Conservation (phyloP, 2,797 vertebrate species). For the Semotilus atromaculatus region DNA sequence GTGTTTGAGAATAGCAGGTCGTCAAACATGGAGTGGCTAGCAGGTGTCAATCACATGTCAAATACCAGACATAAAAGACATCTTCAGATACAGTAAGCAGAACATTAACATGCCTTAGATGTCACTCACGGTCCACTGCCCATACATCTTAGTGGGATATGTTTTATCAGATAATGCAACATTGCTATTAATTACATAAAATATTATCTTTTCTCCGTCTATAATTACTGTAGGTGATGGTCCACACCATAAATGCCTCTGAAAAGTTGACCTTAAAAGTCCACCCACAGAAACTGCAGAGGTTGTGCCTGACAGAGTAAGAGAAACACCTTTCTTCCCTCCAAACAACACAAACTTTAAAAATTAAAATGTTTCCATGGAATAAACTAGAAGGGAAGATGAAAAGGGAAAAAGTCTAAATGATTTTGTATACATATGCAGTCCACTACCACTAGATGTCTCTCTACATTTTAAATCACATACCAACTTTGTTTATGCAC, state of each 20-base stretch:
- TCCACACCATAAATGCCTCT: constrained; percentile 1
- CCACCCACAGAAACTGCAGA: not conserved
- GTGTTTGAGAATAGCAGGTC: constrained; percentile 71
- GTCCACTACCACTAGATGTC: constrained; percentile 71
- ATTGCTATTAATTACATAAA: constrained; percentile 22
- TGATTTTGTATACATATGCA: not conserved
- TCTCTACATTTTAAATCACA: constrained; percentile 39
- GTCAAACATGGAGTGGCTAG: constrained; percentile 68
- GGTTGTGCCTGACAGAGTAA: not conserved
- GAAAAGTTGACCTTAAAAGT: constrained; percentile 14
- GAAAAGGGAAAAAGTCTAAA: not conserved
- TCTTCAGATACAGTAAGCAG: constrained; percentile 16
- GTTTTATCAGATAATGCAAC: constrained; percentile 9
- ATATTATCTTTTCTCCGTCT: constrained; percentile 12
- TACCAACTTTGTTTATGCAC: not conserved
- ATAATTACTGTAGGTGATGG: constrained; percentile 12
- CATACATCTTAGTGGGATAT: not conserved
- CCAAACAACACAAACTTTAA: constrained; percentile 1
- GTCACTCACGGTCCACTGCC: not conserved
- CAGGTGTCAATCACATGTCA: constrained; percentile 59
- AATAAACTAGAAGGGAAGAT: not conserved
- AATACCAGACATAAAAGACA: constrained; percentile 60
- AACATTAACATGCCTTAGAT: constrained; percentile 24
- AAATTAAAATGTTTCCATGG: not conserved
- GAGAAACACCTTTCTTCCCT: not conserved